A percentile compares a stretch with the other conserved stretches of the same genome.
phyloP scores from a whole-genome alignment of 92 coral and sea anemone species.

The Pocillopora grandis region DNA sequence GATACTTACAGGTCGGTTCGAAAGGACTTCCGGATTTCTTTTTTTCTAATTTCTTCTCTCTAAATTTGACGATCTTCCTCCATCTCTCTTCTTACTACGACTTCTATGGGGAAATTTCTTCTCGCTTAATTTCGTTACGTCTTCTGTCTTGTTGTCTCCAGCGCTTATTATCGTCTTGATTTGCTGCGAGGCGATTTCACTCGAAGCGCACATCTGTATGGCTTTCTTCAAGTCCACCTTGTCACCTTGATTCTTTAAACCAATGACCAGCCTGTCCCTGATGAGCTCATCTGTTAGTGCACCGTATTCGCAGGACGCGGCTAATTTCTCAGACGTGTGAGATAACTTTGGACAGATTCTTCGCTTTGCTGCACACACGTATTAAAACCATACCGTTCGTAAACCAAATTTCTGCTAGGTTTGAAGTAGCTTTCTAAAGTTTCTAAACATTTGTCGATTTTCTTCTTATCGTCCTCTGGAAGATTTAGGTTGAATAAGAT shows the following conservation, averaged over 20 bases:
- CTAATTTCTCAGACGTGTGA: constrained; percentile 42
- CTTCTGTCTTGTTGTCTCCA: constrained; percentile 31
- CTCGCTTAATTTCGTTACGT: constrained; percentile 37
- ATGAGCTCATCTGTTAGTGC: constrained; percentile 55
- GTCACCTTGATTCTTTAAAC: constrained; percentile 32
- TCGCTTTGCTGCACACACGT: constrained; percentile 16
- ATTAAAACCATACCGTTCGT: constrained; percentile 42
- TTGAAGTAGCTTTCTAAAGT: constrained; percentile 48
- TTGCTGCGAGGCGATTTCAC: constrained; percentile 40
- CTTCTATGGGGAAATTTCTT: constrained; percentile 1
- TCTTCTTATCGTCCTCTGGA: constrained; percentile 21
- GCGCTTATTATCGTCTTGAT: constrained; percentile 31
- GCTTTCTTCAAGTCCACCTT: constrained; percentile 56
- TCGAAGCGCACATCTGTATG: constrained; percentile 46
- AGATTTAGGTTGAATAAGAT: constrained; percentile 26
- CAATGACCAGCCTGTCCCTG: constrained; percentile 56
- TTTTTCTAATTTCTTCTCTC: not conserved
- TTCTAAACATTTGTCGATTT: constrained; percentile 20
- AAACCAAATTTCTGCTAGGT: constrained; percentile 54
- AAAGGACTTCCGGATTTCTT: not conserved
- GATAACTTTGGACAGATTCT: constrained; percentile 47
- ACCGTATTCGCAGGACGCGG: constrained; percentile 48
- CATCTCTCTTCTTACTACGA: constrained; percentile 8
- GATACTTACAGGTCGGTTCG: constrained; percentile 14
- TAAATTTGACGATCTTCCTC: not conserved